These are phyloP conservation scores for Tipula confusa DNA, from an alignment of 2,888 invertebrate genomes.

Conservation along the genomic window DNA sequence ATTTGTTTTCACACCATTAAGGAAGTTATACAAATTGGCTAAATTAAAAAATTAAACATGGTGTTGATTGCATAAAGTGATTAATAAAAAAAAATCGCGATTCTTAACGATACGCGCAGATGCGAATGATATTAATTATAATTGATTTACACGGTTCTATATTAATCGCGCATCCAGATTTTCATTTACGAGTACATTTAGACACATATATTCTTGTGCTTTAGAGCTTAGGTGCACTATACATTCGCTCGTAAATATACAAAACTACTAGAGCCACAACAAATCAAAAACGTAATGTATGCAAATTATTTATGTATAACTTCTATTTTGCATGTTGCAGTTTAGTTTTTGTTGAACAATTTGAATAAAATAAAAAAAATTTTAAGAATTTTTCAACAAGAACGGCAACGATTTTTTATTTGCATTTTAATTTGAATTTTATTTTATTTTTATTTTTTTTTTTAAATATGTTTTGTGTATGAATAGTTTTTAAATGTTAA, in stretches of 20 bases:
- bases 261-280: not conserved
- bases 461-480: not conserved
- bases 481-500: not conserved
- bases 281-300: not conserved
- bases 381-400: not conserved
- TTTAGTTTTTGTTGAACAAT: constrained; percentile 20
- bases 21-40: not conserved
- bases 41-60: constrained; percentile 1
- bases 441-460: not conserved
- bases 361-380: constrained; percentile 3
- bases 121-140: not conserved
- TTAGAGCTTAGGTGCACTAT: not conserved
- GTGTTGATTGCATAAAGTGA: not conserved
- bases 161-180: not conserved
- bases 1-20: constrained; percentile 8
- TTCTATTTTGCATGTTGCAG: constrained; percentile 20
- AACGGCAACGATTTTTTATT: not conserved
- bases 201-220: no score
- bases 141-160: not conserved
- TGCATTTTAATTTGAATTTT: constrained; percentile 20
- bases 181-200: no score
- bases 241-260: not conserved
- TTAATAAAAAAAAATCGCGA: not conserved
- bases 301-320: constrained; percentile 12
- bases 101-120: not conserved